A percentile compares a stretch with the other conserved stretches of the same genome.
phyloP scores from a whole-genome alignment of 2,888 invertebrate species.

The Melinaea marsaeus region DNA sequence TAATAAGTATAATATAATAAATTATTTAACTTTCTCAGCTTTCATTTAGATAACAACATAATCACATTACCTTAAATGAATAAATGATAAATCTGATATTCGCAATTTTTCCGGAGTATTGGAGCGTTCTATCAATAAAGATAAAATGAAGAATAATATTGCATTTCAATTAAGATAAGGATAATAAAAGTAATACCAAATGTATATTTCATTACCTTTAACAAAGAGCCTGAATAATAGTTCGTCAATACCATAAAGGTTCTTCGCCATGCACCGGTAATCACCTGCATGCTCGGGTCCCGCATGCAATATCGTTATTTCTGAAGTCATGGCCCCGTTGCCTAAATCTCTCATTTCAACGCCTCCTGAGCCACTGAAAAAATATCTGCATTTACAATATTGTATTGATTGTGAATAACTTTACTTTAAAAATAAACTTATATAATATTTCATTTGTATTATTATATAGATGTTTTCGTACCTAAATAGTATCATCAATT shows the following conservation, averaged over 20 bases:
- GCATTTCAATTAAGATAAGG: too few species aligned
- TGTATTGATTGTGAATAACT: neutral
- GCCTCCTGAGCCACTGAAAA: constrained; percentile 63
- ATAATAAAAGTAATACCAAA: neutral
- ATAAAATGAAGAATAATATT: too few species aligned
- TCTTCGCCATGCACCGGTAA: constrained; percentile 81
- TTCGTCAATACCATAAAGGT: constrained; percentile 81
- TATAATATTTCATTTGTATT: too few species aligned
- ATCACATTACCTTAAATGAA: too few species aligned
- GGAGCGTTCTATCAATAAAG: constrained; percentile 53
- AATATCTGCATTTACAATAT: constrained; percentile 7
- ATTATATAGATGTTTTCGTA: too few species aligned
- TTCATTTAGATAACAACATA: too few species aligned
- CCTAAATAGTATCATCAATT: too few species aligned
- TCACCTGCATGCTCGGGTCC: constrained; percentile 83
- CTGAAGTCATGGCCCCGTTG: constrained; percentile 76
- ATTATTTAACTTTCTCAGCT: too few species aligned
- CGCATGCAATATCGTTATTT: constrained; percentile 79
- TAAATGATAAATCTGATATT: constrained; percentile 48
- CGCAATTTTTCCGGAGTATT: constrained; percentile 68
- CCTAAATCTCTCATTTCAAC: constrained; percentile 68
- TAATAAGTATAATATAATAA: too few species aligned
- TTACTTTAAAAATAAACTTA: too few species aligned
- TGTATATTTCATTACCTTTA: constrained; percentile 67
- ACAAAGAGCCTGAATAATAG: constrained; percentile 80